Evolutionary conservation across 2,888 invertebrate species (phyloP).

Genomic region (Athrips mouffetella): DNA sequence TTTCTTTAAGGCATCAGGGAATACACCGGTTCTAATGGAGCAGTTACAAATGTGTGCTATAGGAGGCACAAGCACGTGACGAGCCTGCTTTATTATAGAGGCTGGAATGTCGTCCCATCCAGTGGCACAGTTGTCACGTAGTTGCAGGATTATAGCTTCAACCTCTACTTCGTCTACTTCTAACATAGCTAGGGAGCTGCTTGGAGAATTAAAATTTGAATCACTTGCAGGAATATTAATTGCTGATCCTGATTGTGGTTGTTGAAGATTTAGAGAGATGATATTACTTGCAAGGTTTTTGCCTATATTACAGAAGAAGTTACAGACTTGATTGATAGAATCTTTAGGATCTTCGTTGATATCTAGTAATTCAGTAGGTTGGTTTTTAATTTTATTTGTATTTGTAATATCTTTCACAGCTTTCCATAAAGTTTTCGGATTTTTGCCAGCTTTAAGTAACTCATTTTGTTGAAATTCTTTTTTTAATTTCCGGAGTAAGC

Average conservation of each 20-base stretch:
- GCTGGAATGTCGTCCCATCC: constrained; percentile 19
- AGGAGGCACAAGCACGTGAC: constrained; percentile 3
- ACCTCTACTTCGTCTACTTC: constrained; percentile 14
- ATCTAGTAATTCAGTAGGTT: no score
- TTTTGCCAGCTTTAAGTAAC: no score
- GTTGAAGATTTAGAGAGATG: neutral
- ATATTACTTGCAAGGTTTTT: neutral
- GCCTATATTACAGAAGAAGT: neutral
- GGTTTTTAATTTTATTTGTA: no score
- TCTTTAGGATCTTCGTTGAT: neutral
- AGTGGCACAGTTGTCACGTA: constrained; percentile 14
- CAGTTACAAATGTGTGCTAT: constrained; percentile 18
- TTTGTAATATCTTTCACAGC: no score
- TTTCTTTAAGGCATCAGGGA: constrained; percentile 21
- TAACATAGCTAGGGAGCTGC: neutral
- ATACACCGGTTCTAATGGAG: constrained; percentile 15
- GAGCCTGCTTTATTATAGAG: constrained; percentile 11
- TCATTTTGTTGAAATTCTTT: no score
- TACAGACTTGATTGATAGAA: neutral
- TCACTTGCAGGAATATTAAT: neutral
- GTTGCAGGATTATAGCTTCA: neutral
- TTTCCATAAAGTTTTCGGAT: no score
- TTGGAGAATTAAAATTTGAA: neutral
- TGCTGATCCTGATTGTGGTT: no score
- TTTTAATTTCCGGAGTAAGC: no score